Percentiles rank a stretch among this genome's conserved stretches.
These are phyloP conservation scores for Cheiracanthium punctorium DNA, from an alignment of 2,888 invertebrate genomes.

Conservation along the genomic window DNA sequence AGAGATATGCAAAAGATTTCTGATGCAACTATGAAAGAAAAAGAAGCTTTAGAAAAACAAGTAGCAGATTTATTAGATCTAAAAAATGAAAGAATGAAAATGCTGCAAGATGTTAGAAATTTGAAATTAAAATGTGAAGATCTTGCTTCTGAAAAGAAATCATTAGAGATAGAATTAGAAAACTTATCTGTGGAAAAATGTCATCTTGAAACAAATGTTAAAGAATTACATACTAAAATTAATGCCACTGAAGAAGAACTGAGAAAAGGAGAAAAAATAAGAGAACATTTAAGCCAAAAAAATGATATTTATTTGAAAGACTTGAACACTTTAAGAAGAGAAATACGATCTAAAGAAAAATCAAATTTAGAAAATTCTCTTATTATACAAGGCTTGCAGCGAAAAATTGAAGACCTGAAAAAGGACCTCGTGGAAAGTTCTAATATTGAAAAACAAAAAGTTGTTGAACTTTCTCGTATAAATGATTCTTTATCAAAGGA, in stretches of 20 bases:
- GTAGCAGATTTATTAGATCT: too few species aligned
- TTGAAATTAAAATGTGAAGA: not conserved
- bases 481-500: too few species aligned
- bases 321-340: constrained; percentile 5
- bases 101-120: not conserved
- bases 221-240: not conserved
- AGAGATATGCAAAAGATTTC: not conserved
- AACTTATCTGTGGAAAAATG: not conserved
- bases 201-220: not conserved
- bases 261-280: not conserved
- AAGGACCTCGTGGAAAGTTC: not conserved
- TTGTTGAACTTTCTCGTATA: not conserved
- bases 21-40: not conserved
- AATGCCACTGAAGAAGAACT: not conserved
- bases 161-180: not conserved
- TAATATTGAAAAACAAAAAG: not conserved
- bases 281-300: not conserved
- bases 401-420: not conserved
- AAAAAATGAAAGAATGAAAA: not conserved
- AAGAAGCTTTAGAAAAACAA: constrained; percentile 2
- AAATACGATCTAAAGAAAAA: constrained; percentile 6
- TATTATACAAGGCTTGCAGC: not conserved
- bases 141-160: not conserved
- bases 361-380: not conserved
- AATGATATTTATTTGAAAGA: not conserved